These are phyloP conservation scores for Tinamus major DNA, from an alignment of 2,797 vertebrate species.

Conservation along the genomic window DNA sequence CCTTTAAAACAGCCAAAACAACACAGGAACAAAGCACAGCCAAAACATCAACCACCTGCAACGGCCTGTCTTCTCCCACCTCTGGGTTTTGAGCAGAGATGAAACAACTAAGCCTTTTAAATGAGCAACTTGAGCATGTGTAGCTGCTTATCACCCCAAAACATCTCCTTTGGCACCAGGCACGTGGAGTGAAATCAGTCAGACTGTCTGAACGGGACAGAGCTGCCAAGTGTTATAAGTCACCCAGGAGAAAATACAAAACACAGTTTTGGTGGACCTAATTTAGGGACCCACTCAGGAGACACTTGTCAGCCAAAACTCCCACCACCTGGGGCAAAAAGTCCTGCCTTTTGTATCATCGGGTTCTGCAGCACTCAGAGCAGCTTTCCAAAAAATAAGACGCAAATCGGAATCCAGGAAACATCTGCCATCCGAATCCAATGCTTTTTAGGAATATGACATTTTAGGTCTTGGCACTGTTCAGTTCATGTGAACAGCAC, in stretches of 20 bases:
- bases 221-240: background rate
- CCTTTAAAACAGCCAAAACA: background rate
- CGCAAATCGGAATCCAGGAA: constrained; percentile 20
- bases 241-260: background rate
- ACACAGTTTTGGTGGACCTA: background rate
- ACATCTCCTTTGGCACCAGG: background rate
- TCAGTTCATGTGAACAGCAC: background rate
- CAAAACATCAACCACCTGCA: background rate
- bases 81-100: rapidly evolving
- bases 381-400: rapidly evolving
- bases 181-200: background rate
- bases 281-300: background rate
- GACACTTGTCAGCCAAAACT: background rate
- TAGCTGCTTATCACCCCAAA: background rate
- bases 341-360: rapidly evolving
- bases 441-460: background rate
- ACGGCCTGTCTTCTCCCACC: rapidly evolving
- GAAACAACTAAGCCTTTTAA: background rate
- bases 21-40: background rate
- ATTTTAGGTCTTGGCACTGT: constrained; percentile 31
- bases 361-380: background rate
- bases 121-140: background rate
- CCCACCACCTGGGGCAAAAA: background rate
- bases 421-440: constrained; percentile 38
- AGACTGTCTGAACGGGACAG: background rate